Base-by-base conservation (phyloP, 2,888 invertebrate species). In the Prenolepis imparis region DNA sequence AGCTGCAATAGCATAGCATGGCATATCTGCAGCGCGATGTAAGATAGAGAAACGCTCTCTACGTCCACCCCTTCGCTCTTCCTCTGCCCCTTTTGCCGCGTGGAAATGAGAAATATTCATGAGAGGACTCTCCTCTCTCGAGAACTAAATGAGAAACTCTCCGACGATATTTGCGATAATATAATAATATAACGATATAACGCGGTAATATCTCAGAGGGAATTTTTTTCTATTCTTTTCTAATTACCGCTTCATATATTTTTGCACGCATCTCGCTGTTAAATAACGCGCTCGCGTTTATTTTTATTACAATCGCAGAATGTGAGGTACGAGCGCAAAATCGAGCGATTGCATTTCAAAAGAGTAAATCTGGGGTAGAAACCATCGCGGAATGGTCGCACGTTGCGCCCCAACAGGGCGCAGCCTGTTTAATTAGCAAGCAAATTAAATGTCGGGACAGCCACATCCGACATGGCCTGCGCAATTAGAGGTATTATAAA, bases 401-500 rank as follows among this genome's bases (percentile, higher is more conserved):
- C 74, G 74, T 44, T 78, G 73, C 77, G n/a, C 48, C 41, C 82
- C 48, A 64, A 57, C 59, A 24, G 64, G 75, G 21, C 72, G 63
- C 82, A 88, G 86, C 86, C 86, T 86, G 90, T 92, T 93, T 93
- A 93, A 93, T 93, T 93, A 93, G 92, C 88, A 90, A 91, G 89
- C 89, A 91, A 93, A 93, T 93, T 92, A 93, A 92, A 92, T 89
- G 92, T 86, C 84, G 82, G 87, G 84, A 91, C 91, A 78, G 87
- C 88, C 89, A 87, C 91, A 87, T 92, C 89, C 90, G 88, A 87
- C 92, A 88, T 88, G 86, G 86, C 84, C 36, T 85, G 83, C 87
- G 91, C 92, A 93, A 92, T 93, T 93, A 93, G 92, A 90, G 91
- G 92, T 92, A 91, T 93, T 92, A 92, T 92, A 92, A 93, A 93